Conservation (phyloP, 2,888 invertebrate genomes). For the Drosophila koepferae region DNA sequence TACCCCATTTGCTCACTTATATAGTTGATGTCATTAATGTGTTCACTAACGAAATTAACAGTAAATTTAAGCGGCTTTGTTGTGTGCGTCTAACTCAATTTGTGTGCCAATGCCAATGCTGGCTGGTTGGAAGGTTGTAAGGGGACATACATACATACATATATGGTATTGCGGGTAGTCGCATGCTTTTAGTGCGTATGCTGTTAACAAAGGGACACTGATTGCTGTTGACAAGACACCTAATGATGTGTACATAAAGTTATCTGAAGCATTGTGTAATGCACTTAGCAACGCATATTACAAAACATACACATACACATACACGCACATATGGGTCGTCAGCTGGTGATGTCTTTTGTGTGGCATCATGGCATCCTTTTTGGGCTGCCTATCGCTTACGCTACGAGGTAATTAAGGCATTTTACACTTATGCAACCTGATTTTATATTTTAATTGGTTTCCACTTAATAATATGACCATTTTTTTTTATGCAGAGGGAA, state of each 20-base stretch:
- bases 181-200: conserved; percentile 58
- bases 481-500: neutral
- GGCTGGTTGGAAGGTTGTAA: neutral
- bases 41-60: conserved; percentile 74
- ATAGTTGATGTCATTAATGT: conserved; percentile 63
- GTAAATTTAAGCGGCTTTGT: conserved; percentile 71
- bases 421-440: conserved; percentile 29
- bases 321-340: conserved; percentile 1
- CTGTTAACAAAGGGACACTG: conserved; percentile 69
- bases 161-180: conserved; percentile 26
- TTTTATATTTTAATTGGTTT: conserved; percentile 58
- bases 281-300: conserved; percentile 47
- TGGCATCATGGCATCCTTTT: conserved; percentile 6
- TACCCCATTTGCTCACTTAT: conserved; percentile 34
- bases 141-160: no score
- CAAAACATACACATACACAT: neutral
- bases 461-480: conserved; percentile 23
- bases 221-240: conserved; percentile 69
- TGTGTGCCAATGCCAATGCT: conserved; percentile 38
- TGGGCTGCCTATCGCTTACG: conserved; percentile 43
- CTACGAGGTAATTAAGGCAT: conserved; percentile 40
- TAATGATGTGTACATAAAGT: conserved; percentile 67
- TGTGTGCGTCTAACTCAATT: conserved; percentile 68
- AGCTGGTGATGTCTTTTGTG: conserved; percentile 14
- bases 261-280: conserved; percentile 61